Evolutionary conservation across 2,113 vertebrate genomes (phyloP), one percentile per base, ranked within the genome.

Genomic region (Mesoclemmys tuberculata): DNA sequence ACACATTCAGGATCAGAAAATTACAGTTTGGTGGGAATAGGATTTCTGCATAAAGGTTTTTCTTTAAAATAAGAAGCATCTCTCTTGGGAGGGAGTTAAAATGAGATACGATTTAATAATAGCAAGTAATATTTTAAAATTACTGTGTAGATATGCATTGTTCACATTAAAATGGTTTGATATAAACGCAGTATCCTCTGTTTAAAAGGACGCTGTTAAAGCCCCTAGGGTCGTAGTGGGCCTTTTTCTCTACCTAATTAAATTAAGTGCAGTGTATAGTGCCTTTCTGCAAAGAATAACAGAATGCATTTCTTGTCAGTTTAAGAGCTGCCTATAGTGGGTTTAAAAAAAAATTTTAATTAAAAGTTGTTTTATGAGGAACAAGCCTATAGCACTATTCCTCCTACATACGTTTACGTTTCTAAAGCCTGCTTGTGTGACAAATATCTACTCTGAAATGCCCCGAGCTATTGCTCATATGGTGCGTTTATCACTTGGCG

Each of bases 341-440:
- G 90, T 41, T 41, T 91, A 93, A 2, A 85, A 85, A 86, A 94
- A 91, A 92, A 68, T 96, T 90, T 86, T 97, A 98, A 97, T 98
- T 97, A 97, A 94, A 97, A 97, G 81, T 95, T 97, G 90, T 94
- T 98, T 98, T 97, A 91, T 95, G 96, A 97, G 94, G 79, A 97
- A 89, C 75, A 93, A 93, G 93, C 88, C 97, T 96, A 87, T 89
- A 96, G 95, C 93, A 85, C 16, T 95, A 95, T 93, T 97, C 92
- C 90, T 97, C 93, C 94, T 93, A 56, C 52, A 52, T 1, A 19
- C 3, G 1, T 97, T 97, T 95, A 96, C 88, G 94, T 97, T 96
- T 97, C 93, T 96, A 89, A 96, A 94, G 80, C 54, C 79, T 96
- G 52, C 90, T 87, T 93, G 35, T 2, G 1, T 95, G 83, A 96